Evolutionary conservation across 2,797 vertebrate species (phyloP).

Genomic region (Carapus acus): DNA sequence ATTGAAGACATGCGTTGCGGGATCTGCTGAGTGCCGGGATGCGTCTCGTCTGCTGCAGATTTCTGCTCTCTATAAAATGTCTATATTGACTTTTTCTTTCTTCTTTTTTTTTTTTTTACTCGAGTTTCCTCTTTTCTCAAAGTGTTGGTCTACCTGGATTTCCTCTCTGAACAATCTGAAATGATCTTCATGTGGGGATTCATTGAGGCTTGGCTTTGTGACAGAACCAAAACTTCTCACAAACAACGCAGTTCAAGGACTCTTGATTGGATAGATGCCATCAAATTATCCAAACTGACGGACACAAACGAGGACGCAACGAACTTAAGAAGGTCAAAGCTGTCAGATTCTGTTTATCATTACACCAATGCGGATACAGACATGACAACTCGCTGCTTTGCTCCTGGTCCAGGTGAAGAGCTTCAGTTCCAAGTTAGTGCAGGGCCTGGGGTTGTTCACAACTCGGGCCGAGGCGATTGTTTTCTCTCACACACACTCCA

Average conservation of each 20-base stretch:
- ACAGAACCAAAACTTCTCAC: too few relatives aligned
- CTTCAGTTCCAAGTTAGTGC: too few relatives aligned
- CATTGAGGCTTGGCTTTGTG: too few relatives aligned
- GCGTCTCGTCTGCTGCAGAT: constrained; percentile 21
- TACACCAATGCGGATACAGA: constrained; percentile 14
- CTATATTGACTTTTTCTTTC: constrained; percentile 21
- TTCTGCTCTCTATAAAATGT: constrained; percentile 52
- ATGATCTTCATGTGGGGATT: too few relatives aligned
- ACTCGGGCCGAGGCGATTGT: too few relatives aligned
- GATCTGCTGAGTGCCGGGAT: constrained; percentile 7
- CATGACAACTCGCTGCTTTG: too few relatives aligned
- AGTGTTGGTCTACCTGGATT: too few relatives aligned
- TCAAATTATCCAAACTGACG: constrained; percentile 33
- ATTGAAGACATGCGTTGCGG: constrained; percentile 32
- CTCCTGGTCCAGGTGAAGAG: too few relatives aligned
- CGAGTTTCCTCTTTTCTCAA: constrained; percentile 9
- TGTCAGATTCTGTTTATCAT: constrained; percentile 36
- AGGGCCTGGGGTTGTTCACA: too few relatives aligned
- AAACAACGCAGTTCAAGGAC: constrained; percentile 30
- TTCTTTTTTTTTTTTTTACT: constrained; percentile 17
- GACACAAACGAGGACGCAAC: constrained; percentile 35
- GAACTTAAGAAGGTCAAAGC: constrained; percentile 42
- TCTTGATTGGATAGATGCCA: constrained; percentile 17
- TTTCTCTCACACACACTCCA: too few relatives aligned
- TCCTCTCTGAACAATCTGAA: too few relatives aligned